Evolutionary conservation across 2,888 invertebrate species (phyloP).

Genomic region (Hyposoter didymator): DNA sequence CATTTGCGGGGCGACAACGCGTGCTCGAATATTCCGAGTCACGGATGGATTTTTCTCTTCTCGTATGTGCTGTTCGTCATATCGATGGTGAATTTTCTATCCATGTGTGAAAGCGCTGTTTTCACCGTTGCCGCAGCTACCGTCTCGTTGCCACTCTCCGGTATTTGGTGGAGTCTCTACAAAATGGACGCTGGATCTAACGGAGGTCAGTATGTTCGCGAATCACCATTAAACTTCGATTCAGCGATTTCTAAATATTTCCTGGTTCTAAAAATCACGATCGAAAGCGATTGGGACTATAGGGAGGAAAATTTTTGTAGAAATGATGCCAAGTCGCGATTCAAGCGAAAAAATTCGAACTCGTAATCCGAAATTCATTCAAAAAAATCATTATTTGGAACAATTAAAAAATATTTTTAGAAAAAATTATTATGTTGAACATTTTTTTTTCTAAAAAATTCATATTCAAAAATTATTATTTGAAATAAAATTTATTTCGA

Average conservation of each 20-base stretch:
- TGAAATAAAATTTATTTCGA: no score
- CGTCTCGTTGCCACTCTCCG: slow-evolving; percentile 85
- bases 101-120: slow-evolving; percentile 86
- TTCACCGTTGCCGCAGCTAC: slow-evolving; percentile 86
- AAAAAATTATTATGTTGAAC: no score
- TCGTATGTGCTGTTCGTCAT: slow-evolving; percentile 85
- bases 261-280: no score
- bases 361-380: no score
- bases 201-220: slow-evolving; percentile 76
- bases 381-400: no score
- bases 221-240: background rate
- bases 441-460: no score
- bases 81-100: slow-evolving; percentile 85
- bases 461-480: no score
- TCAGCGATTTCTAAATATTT: background rate
- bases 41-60: slow-evolving; percentile 85
- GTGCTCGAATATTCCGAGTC: slow-evolving; percentile 78
- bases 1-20: slow-evolving; percentile 76
- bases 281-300: no score
- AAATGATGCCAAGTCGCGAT: no score
- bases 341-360: no score
- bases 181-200: slow-evolving; percentile 83
- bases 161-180: slow-evolving; percentile 87
- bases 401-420: no score
- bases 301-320: no score